These are phyloP conservation scores for Muscicapa comitata DNA, from an alignment of 2,797 vertebrate species.

Conservation along the genomic window DNA sequence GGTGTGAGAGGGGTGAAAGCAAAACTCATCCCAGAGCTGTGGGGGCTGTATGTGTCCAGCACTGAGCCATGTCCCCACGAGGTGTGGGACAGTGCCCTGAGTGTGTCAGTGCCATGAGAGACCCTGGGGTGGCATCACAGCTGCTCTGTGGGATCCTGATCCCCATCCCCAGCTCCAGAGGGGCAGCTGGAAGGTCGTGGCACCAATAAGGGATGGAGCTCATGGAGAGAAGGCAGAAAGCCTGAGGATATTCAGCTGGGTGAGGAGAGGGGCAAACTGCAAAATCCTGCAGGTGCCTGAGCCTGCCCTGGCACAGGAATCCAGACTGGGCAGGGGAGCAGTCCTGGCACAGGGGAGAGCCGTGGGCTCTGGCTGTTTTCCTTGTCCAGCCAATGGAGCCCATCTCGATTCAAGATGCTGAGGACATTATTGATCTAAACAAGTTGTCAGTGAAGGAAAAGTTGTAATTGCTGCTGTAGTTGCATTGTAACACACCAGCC, in stretches of 20 bases:
- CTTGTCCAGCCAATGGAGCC: not conserved
- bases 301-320: not conserved
- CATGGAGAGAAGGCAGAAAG: not conserved
- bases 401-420: conserved; percentile 49
- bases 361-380: not conserved
- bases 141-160: accelerated
- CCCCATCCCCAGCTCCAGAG: accelerated
- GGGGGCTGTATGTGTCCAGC: not conserved
- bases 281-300: accelerated
- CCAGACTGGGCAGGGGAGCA: too few relatives aligned
- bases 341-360: not conserved
- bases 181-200: accelerated
- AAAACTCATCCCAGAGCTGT: not conserved
- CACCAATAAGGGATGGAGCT: accelerated
- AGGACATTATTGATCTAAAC: conserved; percentile 75
- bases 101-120: accelerated
- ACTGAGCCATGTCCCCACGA: accelerated
- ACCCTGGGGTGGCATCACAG: accelerated
- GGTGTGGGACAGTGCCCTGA: not conserved
- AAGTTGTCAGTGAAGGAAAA: conserved; percentile 74
- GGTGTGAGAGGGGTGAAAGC: not conserved
- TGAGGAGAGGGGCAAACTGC: not conserved
- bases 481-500: conserved; percentile 76
- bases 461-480: conserved; percentile 79
- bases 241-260: too few relatives aligned